Base-by-base conservation (phyloP, 2,888 invertebrate species). In the Apamea sordens region DNA sequence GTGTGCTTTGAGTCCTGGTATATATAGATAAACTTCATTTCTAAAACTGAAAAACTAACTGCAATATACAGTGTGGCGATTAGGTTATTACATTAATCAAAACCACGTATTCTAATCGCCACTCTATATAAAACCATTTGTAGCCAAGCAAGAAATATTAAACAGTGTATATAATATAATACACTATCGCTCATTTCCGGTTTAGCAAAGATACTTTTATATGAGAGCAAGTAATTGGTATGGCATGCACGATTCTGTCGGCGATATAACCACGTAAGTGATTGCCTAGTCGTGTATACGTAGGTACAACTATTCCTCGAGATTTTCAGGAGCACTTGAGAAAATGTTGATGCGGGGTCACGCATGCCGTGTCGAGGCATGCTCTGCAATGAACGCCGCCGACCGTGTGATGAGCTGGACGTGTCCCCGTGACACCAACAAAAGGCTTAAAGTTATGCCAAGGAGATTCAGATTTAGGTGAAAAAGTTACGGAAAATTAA, bases 321-420 rank as follows among this genome's bases (percentile, higher is more conserved):
- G 87, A 87, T 88, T 91, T 92, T 90, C 85, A 86, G 88, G 83
- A 89, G 88, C 86, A 88, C 90, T 92, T 88, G 89, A 90, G 91
- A 90, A 87, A 92, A 93, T 91, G 91, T 92, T 92, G 91, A 93
- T 94, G 94, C 94, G 87, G 86, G 92, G 94, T 93, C 94, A 94
- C 93, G 95, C 93, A 90, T 90, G 91, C 86, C 88, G 90, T 88
- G 93, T 89, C 90, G 80, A 84, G 88, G 90, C 92, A 90, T 91
- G 90, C 89, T 89, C 90, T 89, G 85, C 80, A 80, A 71, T 72
- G 83, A 82, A 83, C 85, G 89, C 88, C 89, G 76, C 85, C 91
- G 85, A 89, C 91, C 92, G 92, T 91, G 90, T 90, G 90, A 92
- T 92, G 92, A 92, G 90, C 90, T 88, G 88, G 82, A 90, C 90